Conservation (phyloP, 2,888 invertebrate species). For the Patella pellucida region DNA sequence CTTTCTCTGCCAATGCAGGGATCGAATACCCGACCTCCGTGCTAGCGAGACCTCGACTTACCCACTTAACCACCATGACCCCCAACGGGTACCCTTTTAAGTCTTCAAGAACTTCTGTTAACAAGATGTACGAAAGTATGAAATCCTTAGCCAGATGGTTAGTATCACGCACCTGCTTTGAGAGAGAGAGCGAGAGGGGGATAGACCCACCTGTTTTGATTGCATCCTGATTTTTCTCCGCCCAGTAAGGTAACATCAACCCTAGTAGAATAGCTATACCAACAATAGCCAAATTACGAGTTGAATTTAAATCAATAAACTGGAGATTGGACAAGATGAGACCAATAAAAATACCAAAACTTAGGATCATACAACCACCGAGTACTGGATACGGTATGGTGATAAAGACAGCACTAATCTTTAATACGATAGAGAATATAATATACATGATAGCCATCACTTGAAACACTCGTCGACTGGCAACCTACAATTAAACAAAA, state of each 20-base stretch:
- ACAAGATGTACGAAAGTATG: too few species aligned
- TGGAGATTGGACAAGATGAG: slow-evolving; percentile 56
- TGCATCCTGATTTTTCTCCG: slow-evolving; percentile 30
- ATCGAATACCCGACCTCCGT: too few species aligned
- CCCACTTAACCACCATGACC: too few species aligned
- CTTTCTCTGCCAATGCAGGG: too few species aligned
- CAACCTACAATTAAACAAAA: slow-evolving; percentile 58
- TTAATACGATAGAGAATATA: slow-evolving; percentile 68
- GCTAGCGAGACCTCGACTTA: too few species aligned
- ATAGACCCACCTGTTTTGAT: slow-evolving; percentile 38
- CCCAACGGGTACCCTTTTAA: too few species aligned
- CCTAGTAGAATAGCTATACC: slow-evolving; percentile 90
- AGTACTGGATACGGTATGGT: slow-evolving; percentile 73
- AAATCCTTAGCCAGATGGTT: too few species aligned
- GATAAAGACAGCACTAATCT: slow-evolving; percentile 71
- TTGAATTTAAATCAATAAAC: slow-evolving; percentile 81
- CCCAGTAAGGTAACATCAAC: slow-evolving; percentile 72
- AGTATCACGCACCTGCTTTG: too few species aligned
- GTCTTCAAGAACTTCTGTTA: too few species aligned
- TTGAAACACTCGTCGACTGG: slow-evolving; percentile 69
- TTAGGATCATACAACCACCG: slow-evolving; percentile 60
- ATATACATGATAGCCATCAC: slow-evolving; percentile 68
- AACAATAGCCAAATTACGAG: slow-evolving; percentile 86
- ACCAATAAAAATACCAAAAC: slow-evolving; percentile 53
- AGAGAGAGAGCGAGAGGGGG: too few species aligned